These are phyloP conservation scores for Tiliqua scincoides DNA, from an alignment of 2,113 vertebrate genomes.

Conservation along the genomic window DNA sequence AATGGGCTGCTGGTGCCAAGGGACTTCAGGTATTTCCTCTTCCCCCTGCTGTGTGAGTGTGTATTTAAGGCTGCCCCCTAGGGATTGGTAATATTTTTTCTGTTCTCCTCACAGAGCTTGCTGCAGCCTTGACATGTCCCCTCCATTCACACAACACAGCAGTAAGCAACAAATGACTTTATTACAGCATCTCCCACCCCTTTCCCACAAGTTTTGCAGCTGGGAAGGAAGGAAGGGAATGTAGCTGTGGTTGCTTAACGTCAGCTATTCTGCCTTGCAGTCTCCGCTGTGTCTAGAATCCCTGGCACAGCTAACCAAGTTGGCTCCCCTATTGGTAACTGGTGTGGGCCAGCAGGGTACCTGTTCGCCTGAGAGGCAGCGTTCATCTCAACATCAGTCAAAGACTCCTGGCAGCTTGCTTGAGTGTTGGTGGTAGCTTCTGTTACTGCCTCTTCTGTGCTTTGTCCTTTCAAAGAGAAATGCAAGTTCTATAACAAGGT, in stretches of 20 bases:
- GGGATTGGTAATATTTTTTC: not conserved
- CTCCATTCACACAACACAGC: too few relatives aligned
- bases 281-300: not conserved
- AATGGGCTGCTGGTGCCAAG: not conserved
- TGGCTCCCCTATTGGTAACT: not conserved
- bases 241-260: not conserved
- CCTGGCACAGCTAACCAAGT: not conserved
- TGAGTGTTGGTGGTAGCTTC: accelerated
- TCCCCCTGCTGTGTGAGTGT: too few relatives aligned
- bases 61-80: not conserved
- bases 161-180: not conserved
- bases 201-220: not conserved
- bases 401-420: not conserved
- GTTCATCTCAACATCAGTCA: too few relatives aligned
- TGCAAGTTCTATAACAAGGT: too few relatives aligned
- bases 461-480: not conserved
- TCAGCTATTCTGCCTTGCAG: not conserved
- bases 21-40: not conserved
- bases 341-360: not conserved
- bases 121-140: not conserved
- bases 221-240: not conserved
- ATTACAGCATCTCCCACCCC: not conserved
- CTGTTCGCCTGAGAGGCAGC: not conserved
- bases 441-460: accelerated
- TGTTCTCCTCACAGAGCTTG: not conserved